Conservation (phyloP, 1,140 invertebrate genomes). For the Zaprionus lachaisei region DNA sequence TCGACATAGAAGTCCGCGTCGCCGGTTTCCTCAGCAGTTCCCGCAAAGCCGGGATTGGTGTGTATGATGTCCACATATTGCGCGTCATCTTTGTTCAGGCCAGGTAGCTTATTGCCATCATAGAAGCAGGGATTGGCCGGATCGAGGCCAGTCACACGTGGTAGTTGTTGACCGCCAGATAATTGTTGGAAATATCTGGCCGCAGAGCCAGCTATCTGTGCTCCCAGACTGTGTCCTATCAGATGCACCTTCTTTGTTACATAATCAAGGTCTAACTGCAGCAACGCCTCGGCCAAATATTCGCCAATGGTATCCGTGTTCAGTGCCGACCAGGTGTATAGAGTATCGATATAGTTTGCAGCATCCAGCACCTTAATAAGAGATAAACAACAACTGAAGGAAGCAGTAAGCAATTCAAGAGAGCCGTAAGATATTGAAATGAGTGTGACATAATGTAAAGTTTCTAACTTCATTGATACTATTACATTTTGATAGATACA, state of each 20-base stretch:
- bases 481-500: too few species aligned
- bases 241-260: conserved; percentile 63
- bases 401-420: too few species aligned
- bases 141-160: conserved; percentile 88
- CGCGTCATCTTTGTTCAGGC: conserved; percentile 85
- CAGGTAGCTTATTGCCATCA: conserved; percentile 79
- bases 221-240: conserved; percentile 83
- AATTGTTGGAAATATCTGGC: conserved; percentile 79
- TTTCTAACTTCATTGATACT: too few species aligned
- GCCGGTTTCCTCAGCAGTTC: conserved; percentile 67
- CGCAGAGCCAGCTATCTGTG: conserved; percentile 85
- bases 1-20: conserved; percentile 90
- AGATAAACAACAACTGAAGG: neutral
- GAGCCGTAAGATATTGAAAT: too few species aligned
- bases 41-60: conserved; percentile 89
- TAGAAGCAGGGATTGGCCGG: conserved; percentile 89
- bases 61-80: conserved; percentile 90
- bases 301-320: conserved; percentile 70
- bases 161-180: conserved; percentile 48
- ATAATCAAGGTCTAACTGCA: conserved; percentile 40
- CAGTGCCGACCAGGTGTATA: conserved; percentile 70
- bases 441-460: too few species aligned
- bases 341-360: conserved; percentile 61
- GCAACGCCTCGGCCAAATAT: conserved; percentile 56
- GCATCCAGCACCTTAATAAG: conserved; percentile 53